phyloP scores from a whole-genome alignment of 2,113 vertebrate genomes.

The Cebus imitator region DNA sequence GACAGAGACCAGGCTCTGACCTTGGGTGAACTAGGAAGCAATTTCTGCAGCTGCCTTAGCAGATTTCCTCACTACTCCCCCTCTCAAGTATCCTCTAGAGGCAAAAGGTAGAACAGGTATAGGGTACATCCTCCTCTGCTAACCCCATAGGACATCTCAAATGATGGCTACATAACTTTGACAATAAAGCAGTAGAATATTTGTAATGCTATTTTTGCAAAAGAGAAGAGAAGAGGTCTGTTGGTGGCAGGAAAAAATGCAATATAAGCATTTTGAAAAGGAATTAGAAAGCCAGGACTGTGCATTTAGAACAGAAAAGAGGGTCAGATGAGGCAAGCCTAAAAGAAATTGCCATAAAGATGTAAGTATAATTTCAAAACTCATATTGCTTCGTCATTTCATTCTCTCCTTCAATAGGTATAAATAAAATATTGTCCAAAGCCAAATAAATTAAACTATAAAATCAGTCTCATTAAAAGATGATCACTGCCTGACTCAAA shows the following conservation, averaged over 20 bases:
- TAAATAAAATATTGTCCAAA: neutral
- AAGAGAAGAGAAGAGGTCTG: neutral
- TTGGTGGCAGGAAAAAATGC: neutral
- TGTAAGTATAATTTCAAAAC: neutral
- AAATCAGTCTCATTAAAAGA: neutral
- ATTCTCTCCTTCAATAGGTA: neutral
- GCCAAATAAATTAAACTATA: neutral
- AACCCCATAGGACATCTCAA: neutral
- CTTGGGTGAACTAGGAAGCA: neutral
- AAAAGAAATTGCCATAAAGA: neutral
- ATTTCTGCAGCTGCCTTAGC: neutral
- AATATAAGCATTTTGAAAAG: neutral
- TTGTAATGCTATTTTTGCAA: neutral
- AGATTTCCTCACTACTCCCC: neutral
- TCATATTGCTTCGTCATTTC: neutral
- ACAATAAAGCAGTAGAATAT: neutral
- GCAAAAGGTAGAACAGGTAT: neutral
- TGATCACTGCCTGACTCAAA: neutral
- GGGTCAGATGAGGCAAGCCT: neutral
- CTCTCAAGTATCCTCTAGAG: neutral
- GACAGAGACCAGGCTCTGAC: neutral
- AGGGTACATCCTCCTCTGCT: neutral
- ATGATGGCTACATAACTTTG: neutral
- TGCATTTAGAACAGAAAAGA: neutral
- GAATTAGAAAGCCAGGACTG: neutral